These are phyloP conservation scores for Actinia tenebrosa DNA, from an alignment of 64 coral and sea anemone genomes.

Conservation along the genomic window DNA sequence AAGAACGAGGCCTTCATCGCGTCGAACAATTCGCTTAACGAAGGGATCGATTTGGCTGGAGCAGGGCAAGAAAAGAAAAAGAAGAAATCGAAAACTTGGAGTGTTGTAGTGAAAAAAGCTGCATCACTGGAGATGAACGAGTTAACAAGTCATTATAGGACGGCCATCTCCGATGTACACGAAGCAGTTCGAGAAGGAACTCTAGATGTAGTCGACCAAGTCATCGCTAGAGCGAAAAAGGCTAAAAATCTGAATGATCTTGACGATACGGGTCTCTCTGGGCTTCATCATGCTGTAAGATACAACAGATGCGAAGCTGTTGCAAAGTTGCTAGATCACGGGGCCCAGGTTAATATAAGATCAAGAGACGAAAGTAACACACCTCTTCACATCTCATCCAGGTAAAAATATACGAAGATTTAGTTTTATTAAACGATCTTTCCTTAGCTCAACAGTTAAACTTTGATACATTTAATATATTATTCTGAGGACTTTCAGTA, in stretches of 20 bases:
- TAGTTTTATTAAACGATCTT: neutral
- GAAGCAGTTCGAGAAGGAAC: slow-evolving; percentile 43
- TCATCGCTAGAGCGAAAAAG: slow-evolving; percentile 2
- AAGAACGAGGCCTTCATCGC: neutral
- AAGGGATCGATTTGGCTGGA: neutral
- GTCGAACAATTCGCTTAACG: neutral
- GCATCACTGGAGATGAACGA: neutral
- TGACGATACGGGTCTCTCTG: slow-evolving; percentile 16
- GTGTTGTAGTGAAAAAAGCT: neutral
- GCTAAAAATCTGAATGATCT: slow-evolving; percentile 13
- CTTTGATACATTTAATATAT: too few relatives aligned
- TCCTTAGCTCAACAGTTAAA: too few relatives aligned
- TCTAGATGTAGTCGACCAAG: slow-evolving; percentile 27
- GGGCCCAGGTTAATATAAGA: slow-evolving; percentile 29
- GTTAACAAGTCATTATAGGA: neutral
- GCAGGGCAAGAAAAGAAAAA: neutral
- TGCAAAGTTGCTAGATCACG: slow-evolving; percentile 4
- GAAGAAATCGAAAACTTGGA: neutral
- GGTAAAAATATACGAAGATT: slow-evolving; percentile 18
- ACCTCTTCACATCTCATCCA: slow-evolving; percentile 41
- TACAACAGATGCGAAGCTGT: slow-evolving; percentile 40
- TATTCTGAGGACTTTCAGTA: too few relatives aligned
- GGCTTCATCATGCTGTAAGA: slow-evolving; percentile 35
- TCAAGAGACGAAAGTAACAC: slow-evolving; percentile 34
- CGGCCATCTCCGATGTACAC: neutral